A percentile compares a stretch with the other conserved stretches of the same genome.
These are phyloP conservation scores for Coecobrya sp. DNA, from an alignment of 2,888 invertebrate species.

Conservation along the genomic window DNA sequence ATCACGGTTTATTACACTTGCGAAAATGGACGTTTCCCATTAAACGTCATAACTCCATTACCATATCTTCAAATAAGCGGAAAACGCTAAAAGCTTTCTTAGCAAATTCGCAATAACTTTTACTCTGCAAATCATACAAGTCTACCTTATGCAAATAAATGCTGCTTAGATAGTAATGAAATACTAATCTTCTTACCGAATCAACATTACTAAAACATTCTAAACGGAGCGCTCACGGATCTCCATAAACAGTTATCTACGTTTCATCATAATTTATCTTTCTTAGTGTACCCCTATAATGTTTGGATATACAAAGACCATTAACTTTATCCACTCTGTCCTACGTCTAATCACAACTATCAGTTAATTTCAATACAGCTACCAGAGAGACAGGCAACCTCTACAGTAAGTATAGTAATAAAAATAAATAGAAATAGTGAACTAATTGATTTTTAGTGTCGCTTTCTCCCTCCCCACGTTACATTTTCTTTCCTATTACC, in stretches of 20 bases:
- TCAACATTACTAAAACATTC: no score
- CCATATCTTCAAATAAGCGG: background rate
- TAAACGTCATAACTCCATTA: slow-evolving; percentile 4
- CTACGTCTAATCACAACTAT: no score
- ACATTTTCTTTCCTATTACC: no score
- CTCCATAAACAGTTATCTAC: no score
- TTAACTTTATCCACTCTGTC: no score
- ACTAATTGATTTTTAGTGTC: background rate
- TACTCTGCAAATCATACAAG: background rate
- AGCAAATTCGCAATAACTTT: slow-evolving; percentile 1
- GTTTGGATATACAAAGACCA: no score
- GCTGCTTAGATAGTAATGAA: background rate
- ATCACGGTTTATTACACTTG: slow-evolving; percentile 19
- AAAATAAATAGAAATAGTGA: slow-evolving; percentile 5
- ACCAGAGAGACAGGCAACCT: no score
- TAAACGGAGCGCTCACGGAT: no score
- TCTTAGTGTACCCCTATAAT: no score
- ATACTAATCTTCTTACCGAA: background rate
- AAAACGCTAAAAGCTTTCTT: background rate
- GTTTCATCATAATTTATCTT: no score
- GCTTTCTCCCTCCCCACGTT: background rate
- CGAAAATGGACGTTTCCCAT: background rate
- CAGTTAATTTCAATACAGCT: no score
- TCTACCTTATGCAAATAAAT: background rate
- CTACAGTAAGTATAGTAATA: no score